These are phyloP conservation scores for Brachionus asplanchnoidis DNA, from an alignment of 1,140 invertebrate species.

Conservation along the genomic window DNA sequence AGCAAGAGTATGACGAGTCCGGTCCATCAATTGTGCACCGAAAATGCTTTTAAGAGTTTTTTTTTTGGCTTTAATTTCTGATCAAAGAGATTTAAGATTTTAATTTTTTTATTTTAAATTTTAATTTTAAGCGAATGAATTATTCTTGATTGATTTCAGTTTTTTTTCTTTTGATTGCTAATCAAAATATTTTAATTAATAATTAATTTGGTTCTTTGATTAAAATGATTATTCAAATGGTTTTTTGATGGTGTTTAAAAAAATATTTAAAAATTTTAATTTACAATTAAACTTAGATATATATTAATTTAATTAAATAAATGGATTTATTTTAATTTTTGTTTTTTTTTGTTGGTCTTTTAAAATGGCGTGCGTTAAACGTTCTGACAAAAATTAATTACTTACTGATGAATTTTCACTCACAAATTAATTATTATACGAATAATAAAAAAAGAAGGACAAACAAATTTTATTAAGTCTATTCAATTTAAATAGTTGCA, in stretches of 20 bases:
- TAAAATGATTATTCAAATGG: neutral
- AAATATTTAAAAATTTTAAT: neutral
- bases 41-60: conserved; percentile 78
- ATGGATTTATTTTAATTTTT: neutral
- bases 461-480: too few species aligned
- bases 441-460: too few species aligned
- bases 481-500: too few species aligned
- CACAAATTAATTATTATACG: too few species aligned
- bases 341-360: neutral
- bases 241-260: neutral
- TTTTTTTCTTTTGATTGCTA: neutral
- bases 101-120: neutral
- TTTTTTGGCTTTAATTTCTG: neutral
- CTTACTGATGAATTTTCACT: too few species aligned
- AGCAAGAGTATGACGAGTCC: conserved; percentile 79
- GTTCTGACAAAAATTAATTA: too few species aligned
- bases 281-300: neutral
- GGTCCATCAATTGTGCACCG: conserved; percentile 87
- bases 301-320: neutral
- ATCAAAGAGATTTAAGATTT: neutral
- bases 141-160: neutral
- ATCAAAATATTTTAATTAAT: neutral
- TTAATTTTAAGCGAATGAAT: neutral
- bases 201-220: neutral
- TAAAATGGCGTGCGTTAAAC: too few species aligned